Conservation (phyloP, 1,140 invertebrate species). For the Littorina saxatilis region DNA sequence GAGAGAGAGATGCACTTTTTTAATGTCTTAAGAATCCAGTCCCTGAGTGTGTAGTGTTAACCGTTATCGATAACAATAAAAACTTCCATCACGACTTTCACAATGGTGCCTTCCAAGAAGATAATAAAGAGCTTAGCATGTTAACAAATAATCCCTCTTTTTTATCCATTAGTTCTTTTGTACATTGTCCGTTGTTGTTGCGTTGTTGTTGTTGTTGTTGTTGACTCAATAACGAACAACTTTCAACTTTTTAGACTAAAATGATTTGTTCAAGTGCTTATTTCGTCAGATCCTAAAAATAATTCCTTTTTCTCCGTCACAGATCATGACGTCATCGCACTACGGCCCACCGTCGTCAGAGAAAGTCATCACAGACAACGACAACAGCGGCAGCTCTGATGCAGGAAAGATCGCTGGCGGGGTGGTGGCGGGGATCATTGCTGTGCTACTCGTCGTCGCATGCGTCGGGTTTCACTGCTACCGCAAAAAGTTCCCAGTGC, state of each 20-base stretch:
- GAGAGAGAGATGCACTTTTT: neutral
- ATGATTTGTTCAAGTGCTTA: too few species aligned
- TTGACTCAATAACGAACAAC: too few species aligned
- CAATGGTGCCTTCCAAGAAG: too few species aligned
- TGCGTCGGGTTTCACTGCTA: constrained; percentile 56
- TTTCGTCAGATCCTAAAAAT: too few species aligned
- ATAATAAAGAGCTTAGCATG: too few species aligned
- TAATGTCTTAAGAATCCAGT: neutral
- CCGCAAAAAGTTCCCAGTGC: constrained; percentile 69
- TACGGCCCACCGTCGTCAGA: neutral
- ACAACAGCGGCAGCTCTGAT: neutral
- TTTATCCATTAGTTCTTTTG: neutral
- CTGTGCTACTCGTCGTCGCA: neutral
- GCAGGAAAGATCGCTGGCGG: neutral
- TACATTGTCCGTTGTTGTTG: too few species aligned
- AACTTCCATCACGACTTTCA: too few species aligned
- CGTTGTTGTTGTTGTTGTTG: too few species aligned
- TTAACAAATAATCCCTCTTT: neutral
- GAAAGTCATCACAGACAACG: neutral
- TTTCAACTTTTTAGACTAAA: too few species aligned
- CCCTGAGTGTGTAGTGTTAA: neutral
- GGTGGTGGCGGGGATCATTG: neutral
- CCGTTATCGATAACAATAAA: too few species aligned
- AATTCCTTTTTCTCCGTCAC: too few species aligned
- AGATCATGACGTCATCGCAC: neutral